phyloP scores from a whole-genome alignment of 2,797 vertebrate species.

The Liasis olivaceus region DNA sequence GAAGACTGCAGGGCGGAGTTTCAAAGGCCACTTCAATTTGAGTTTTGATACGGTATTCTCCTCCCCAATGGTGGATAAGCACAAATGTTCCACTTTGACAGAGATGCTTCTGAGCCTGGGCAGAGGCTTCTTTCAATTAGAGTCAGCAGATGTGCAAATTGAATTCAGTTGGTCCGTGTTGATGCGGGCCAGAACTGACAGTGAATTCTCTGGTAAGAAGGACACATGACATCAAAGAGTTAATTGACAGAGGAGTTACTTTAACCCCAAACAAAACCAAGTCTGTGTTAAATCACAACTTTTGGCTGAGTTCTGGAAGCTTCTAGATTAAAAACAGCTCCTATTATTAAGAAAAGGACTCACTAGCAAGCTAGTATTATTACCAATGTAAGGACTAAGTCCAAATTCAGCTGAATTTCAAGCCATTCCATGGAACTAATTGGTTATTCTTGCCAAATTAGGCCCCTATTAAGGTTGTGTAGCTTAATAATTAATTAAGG shows the following conservation, averaged over 20 bases:
- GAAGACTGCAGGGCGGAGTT: too few species aligned
- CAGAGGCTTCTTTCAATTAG: too few species aligned
- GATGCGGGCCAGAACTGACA: too few species aligned
- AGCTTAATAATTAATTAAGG: background rate
- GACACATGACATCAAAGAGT: too few species aligned
- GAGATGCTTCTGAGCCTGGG: too few species aligned
- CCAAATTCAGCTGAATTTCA: background rate
- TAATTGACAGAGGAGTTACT: background rate
- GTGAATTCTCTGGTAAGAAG: too few species aligned
- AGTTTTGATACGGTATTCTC: too few species aligned
- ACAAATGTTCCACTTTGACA: too few species aligned
- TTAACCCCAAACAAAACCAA: background rate
- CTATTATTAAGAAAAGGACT: background rate
- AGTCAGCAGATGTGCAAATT: too few species aligned
- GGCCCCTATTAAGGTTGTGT: background rate
- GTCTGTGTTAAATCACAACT: background rate
- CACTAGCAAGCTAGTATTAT: background rate
- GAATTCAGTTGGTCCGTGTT: too few species aligned
- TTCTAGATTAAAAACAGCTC: background rate
- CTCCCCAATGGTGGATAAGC: too few species aligned
- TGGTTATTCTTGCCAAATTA: constrained; percentile 14
- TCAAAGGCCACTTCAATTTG: too few species aligned
- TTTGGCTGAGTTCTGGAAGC: background rate
- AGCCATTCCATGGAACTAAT: constrained; percentile 9
- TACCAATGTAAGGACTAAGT: background rate